Evolutionary conservation across 2,888 invertebrate species (phyloP), one percentile per base, ranked within the genome.

Genomic region (Drosophila conformis): DNA sequence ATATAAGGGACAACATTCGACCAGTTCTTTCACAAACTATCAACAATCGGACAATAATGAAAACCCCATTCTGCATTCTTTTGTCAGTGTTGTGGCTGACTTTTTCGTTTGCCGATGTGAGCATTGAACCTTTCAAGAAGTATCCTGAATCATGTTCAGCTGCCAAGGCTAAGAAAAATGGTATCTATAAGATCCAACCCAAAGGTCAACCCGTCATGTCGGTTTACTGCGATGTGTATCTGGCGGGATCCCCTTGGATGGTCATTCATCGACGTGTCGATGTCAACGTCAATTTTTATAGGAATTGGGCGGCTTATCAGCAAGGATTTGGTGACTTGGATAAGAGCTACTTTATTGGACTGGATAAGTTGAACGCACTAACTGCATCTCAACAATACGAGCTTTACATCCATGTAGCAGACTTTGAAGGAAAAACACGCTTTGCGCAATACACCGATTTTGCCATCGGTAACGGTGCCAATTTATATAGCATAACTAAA

Each of bases 381-480:
- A 92, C 91, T 18, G 60, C 77, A 8, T 82, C 84, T 4, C 89
- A 94, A 18, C 66, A 68, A 0, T 93, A 94, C 60, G 94, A 96
- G 84, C 89, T 96, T 63, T 92, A 95, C 60, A 93, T 96, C 8
- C 94, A 95, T 76, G 87, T 96, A 84, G 94, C 95, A 75, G 95
- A 95, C 65, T 94, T 94, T 70, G 93, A 94, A 6, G 94, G 94
- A 0, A 93, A 94, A 58, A 94, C 93, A 42, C 94, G 94, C 0
- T 94, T 92, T 67, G 95, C 96, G 2, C 93, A 92, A 6, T 96
- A 95, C 87, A 93, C 94, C 2, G 94, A 94, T 10, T 96, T 96
- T 89, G 95, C 95, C 0, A 93, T 96, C 54, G 96, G 95, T 0
- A 94, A 95, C 0, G 95, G 95, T 90, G 92, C 94, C 18, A 95